Evolutionary conservation across 2,797 vertebrate species (phyloP).

Genomic region (Capromys pilorides): DNA sequence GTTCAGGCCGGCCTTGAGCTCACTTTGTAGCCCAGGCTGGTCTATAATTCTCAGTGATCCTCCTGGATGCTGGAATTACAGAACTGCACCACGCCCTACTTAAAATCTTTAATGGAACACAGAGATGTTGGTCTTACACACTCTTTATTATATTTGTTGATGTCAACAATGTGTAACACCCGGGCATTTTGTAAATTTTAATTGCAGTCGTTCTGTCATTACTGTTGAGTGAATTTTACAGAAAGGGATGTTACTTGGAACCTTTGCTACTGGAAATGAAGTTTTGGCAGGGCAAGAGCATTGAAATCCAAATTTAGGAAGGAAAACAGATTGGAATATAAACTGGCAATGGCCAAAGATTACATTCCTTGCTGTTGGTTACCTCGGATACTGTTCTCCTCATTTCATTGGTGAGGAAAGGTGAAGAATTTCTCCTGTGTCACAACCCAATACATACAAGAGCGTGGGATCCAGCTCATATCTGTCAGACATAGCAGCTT

Average conservation of each 20-base stretch:
- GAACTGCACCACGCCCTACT: too few species aligned
- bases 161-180: neutral
- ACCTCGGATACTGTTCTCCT: fast-evolving
- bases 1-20: too few species aligned
- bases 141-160: slow-evolving; percentile 29
- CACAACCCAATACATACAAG: neutral
- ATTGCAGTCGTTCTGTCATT: neutral
- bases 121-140: neutral
- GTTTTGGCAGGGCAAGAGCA: slow-evolving; percentile 1
- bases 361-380: fast-evolving
- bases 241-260: neutral
- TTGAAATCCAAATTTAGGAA: slow-evolving; percentile 31
- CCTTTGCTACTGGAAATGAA: neutral
- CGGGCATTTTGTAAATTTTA: neutral
- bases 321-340: neutral
- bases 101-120: neutral
- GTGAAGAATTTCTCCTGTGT: neutral
- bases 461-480: neutral
- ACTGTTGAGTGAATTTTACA: neutral
- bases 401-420: neutral
- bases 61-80: too few species aligned
- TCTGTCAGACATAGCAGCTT: neutral
- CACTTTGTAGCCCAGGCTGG: too few species aligned
- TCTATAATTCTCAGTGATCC: too few species aligned
- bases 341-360: neutral